Percentiles rank a stretch among this genome's conserved stretches.
Conservation (phyloP, 2,888 invertebrate genomes). For the Odontomyia ornata region DNA sequence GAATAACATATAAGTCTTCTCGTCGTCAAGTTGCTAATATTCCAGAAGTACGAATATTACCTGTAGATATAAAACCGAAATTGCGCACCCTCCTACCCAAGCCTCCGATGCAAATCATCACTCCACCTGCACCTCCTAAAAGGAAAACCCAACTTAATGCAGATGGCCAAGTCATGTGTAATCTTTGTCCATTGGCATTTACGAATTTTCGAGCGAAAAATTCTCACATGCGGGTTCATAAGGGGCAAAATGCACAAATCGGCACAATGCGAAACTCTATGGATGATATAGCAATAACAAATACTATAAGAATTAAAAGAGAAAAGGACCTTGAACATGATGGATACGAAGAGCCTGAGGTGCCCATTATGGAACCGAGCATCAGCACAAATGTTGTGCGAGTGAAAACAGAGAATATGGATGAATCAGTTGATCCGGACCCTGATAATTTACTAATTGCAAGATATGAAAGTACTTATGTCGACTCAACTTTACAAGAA, state of each 20-base stretch:
- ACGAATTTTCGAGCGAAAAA: constrained; percentile 56
- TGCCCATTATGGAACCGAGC: neutral
- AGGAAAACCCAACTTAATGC: neutral
- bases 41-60: constrained; percentile 34
- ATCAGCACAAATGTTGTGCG: neutral
- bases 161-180: constrained; percentile 49
- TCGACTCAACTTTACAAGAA: too few relatives aligned
- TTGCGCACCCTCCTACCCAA: constrained; percentile 12
- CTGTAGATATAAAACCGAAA: constrained; percentile 38
- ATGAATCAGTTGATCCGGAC: too few relatives aligned
- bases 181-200: constrained; percentile 55
- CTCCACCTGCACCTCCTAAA: neutral
- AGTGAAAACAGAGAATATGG: neutral
- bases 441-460: too few relatives aligned
- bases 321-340: constrained; percentile 15
- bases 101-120: too few relatives aligned
- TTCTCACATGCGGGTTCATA: constrained; percentile 58
- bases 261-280: too few relatives aligned
- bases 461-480: too few relatives aligned
- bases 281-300: too few relatives aligned
- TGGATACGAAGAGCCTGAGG: neutral
- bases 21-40: constrained; percentile 28
- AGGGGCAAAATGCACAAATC: neutral
- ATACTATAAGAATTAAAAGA: neutral
- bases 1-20: constrained; percentile 54